Base-by-base conservation (phyloP, 2,888 invertebrate species). In the Noctua fimbriata region DNA sequence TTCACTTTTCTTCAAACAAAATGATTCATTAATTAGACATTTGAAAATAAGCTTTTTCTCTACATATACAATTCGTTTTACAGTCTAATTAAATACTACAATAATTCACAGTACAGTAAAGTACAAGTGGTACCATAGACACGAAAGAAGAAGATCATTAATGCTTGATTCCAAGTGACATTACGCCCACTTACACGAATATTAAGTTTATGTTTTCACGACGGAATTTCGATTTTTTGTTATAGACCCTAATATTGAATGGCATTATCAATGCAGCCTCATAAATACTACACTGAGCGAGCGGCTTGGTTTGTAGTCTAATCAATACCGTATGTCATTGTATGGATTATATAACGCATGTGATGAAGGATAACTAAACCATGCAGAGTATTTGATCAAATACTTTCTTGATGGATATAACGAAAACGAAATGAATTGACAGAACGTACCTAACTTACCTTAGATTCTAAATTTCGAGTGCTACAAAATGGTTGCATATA, bases 221-320 rank as follows among this genome's bases (percentile, higher is more conserved):
- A 67, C 4, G 18, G 49, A 67, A 58, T 52, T 58, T 76, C 1
- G 14, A 28, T 16, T 67, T 18, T 58, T 49, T 41, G 5, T 12
- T 32, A 24, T 52, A 41, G 12, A 52, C 55, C 32, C 9, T 60
- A 4, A 32, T 49, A 28, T 16, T n/a, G 10, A 60, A 41, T 74
- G 28, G 4, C 41, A 9, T 36, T 79, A 44, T 73, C 24, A 55
- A 49, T 47, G 55, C 28, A 32, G 6, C 18, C 28, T 49, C 55
- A 81, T 81, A 73, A 81, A 82, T 82, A 47, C 28, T 55, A 55
- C 7, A 63, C 16, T 32, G 49, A 24, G 21, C 21, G 49, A 49
- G 41, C 14, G n/a, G 55, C n/a, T 65, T 58, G 44, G 41, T 60
- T 67, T 14, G n/a, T 67, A 14, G 82, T n/a, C n/a, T 10, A 76